Base-by-base conservation (phyloP, 2,113 vertebrate genomes). In the Megatriorchis doriae region DNA sequence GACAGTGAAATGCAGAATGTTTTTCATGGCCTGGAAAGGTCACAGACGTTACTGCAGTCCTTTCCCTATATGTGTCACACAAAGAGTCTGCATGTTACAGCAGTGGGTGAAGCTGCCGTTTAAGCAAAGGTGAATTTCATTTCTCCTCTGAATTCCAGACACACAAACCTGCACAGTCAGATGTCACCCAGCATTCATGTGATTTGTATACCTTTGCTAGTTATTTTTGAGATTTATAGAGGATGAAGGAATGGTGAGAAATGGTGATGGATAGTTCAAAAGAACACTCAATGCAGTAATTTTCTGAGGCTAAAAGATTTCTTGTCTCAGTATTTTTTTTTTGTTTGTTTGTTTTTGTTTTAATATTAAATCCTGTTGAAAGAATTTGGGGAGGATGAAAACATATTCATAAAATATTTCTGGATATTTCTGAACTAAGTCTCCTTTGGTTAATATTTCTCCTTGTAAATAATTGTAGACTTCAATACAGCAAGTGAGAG, bases 131-230 rank as follows among this genome's bases (percentile, higher is more conserved):
- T 29, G 38, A 70, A 66, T 66, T 88, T 56, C 0, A 6, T 40
- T 72, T 82, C 32, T 68, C 4, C 21, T 88, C 86, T 67, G 25
- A 73, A 47, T 50, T 92, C 21, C 45, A 72, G 27, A 19, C 18
- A 11, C 34, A 18, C 9, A 48, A 43, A 42, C 40, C 26, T 43
- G 38, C 18, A 40, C 8, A n/a, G 52, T 27, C n/a, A 63, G 55
- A 15, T 59, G 38, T 42, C 29, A n/a, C 6, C 13, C 58, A 36
- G 13, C 0, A 0, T n/a, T 29, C 2, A 0, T 34, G 16, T 72
- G 43, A 63, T 63, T 12, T 18, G 20, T 23, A 7, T 29, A 10
- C 6, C 7, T 27, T 3, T 61, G 27, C 11, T 38, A 20, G 5
- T 27, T 43, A 27, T 19, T 81, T 27, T 40, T 58, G 29, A 79